Percentiles rank a stretch among this genome's conserved stretches.
These are phyloP conservation scores for Brachionus asplanchnoidis DNA, from an alignment of 1,140 invertebrate genomes.

Conservation along the genomic window DNA sequence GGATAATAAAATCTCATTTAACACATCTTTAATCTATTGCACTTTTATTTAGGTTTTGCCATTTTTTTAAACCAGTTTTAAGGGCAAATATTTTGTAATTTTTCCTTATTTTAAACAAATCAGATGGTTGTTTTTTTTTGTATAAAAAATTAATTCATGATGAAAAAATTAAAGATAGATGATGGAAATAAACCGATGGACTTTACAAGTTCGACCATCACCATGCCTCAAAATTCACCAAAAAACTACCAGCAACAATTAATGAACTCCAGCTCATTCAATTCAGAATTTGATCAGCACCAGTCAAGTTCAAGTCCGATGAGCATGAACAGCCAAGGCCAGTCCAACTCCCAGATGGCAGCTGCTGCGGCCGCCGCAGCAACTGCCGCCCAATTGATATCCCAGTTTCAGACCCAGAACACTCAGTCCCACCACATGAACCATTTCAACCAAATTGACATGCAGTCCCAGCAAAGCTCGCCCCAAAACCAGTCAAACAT, in stretches of 20 bases:
- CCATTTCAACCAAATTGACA: constrained; percentile 16
- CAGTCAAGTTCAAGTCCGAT: constrained; percentile 9
- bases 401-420: constrained; percentile 22
- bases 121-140: neutral
- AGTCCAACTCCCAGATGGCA: neutral
- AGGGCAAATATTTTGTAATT: constrained; percentile 5
- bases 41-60: neutral
- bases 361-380: constrained; percentile 19
- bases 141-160: constrained; percentile 1
- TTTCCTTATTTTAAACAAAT: neutral
- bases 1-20: neutral
- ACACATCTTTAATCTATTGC: neutral
- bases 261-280: neutral
- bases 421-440: neutral
- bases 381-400: constrained; percentile 16
- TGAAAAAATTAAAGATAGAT: constrained; percentile 38
- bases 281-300: neutral
- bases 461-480: neutral
- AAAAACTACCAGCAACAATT: neutral
- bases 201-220: neutral
- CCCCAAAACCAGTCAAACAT: neutral
- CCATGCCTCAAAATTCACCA: neutral
- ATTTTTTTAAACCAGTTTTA: neutral
- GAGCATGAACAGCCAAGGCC: neutral
- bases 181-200: constrained; percentile 20